phyloP scores from a whole-genome alignment of 92 coral and sea anemone species.

The Epizoanthus fatuus region DNA sequence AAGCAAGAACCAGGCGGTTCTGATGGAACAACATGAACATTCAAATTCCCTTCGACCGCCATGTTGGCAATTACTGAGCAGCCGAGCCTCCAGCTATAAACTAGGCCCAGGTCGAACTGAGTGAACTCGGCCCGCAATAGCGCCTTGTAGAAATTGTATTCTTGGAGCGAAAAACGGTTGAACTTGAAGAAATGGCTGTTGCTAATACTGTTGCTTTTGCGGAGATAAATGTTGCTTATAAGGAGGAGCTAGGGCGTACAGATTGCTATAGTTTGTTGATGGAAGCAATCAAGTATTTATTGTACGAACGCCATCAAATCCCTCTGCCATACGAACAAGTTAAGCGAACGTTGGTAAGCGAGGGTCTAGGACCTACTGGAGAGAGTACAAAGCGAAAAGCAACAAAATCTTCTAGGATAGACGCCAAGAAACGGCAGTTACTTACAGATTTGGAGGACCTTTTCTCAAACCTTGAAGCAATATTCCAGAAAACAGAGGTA shows the following conservation, averaged over 20 bases:
- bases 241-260: constrained; percentile 48
- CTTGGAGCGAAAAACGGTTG: not conserved
- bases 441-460: constrained; percentile 72
- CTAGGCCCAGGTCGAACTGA: not conserved
- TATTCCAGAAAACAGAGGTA: constrained; percentile 72
- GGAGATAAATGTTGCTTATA: constrained; percentile 66
- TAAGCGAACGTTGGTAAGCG: constrained; percentile 55
- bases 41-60: constrained; percentile 80
- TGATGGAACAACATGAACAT: constrained; percentile 72
- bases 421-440: constrained; percentile 73
- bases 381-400: constrained; percentile 48
- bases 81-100: constrained; percentile 40
- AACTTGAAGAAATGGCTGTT: constrained; percentile 54
- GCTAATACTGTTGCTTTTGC: not conserved
- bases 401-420: constrained; percentile 48
- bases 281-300: constrained; percentile 86
- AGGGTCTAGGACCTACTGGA: constrained; percentile 39
- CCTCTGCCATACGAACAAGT: constrained; percentile 94
- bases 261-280: constrained; percentile 67
- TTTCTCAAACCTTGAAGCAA: constrained; percentile 75
- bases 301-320: constrained; percentile 92
- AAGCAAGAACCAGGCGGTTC: constrained; percentile 92
- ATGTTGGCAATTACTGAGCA: constrained; percentile 78
- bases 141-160: constrained; percentile 7
- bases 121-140: not conserved